A percentile compares a stretch with the other conserved stretches of the same genome.
phyloP scores from a whole-genome alignment of 23 tunicate genomes.

The Styela plicata region DNA sequence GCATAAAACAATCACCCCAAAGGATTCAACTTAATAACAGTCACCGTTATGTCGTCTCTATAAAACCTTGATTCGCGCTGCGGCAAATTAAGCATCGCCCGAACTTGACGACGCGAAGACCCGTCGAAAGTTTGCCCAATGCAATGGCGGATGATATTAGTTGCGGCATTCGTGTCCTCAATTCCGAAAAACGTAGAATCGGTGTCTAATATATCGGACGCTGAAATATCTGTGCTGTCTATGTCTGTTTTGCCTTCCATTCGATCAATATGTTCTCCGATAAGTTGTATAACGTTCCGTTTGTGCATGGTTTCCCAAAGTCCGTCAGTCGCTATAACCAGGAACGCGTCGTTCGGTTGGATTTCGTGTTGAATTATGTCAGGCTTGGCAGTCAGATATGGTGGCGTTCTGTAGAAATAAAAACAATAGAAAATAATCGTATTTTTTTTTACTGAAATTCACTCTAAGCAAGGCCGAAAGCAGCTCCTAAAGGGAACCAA shows the following conservation, averaged over 20 bases:
- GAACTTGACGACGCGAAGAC: not conserved
- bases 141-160: not conserved
- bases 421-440: too few relatives aligned
- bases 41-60: slow-evolving; percentile 15
- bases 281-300: not conserved
- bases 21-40: slow-evolving; percentile 14
- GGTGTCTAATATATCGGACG: slow-evolving; percentile 9
- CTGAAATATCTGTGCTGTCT: not conserved
- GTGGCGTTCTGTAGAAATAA: not conserved
- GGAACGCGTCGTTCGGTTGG: slow-evolving; percentile 9
- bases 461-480: too few relatives aligned
- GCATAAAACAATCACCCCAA: not conserved
- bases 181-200: slow-evolving; percentile 6
- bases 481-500: too few relatives aligned
- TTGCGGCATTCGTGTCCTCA: slow-evolving; percentile 1
- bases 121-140: slow-evolving; percentile 11
- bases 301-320: slow-evolving; percentile 10
- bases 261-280: not conserved
- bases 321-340: slow-evolving; percentile 5
- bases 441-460: too few relatives aligned
- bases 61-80: not conserved
- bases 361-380: slow-evolving; percentile 6
- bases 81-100: not conserved
- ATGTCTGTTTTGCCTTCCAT: not conserved
- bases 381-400: slow-evolving; percentile 13